These are phyloP conservation scores for Callocephalon fimbriatum DNA, from an alignment of 2,113 vertebrate genomes.

Conservation along the genomic window DNA sequence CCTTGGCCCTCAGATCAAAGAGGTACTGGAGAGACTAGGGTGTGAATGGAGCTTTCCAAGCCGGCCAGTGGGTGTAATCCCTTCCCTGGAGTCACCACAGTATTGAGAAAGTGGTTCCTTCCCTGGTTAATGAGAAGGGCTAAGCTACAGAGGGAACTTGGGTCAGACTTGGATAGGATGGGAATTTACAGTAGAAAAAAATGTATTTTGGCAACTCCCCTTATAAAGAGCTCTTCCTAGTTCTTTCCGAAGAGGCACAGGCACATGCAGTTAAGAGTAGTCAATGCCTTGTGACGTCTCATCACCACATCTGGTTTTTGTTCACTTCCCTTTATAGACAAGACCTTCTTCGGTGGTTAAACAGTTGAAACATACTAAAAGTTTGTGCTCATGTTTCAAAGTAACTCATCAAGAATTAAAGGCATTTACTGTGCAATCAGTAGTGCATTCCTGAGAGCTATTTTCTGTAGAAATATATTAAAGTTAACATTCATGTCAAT, in stretches of 20 bases:
- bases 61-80: not conserved
- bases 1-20: conserved; percentile 53
- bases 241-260: not conserved
- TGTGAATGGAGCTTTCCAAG: conserved; percentile 39
- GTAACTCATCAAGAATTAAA: not conserved
- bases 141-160: not conserved
- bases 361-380: not conserved
- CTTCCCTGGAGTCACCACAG: not conserved
- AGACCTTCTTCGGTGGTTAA: not conserved
- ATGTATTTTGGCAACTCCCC: not conserved
- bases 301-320: not conserved
- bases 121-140: not conserved
- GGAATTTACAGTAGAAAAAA: not conserved
- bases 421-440: not conserved
- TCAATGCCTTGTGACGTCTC: not conserved
- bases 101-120: conserved; percentile 5
- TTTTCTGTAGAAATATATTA: not conserved
- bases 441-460: not conserved
- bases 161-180: not conserved
- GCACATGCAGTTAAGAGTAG: not conserved
- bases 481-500: not conserved
- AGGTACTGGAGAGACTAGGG: not conserved
- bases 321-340: not conserved
- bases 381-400: not conserved
- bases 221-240: not conserved